A percentile compares a stretch with the other conserved stretches of the same genome.
phyloP scores from a whole-genome alignment of 2,797 vertebrate species.

The Periparus ater region DNA sequence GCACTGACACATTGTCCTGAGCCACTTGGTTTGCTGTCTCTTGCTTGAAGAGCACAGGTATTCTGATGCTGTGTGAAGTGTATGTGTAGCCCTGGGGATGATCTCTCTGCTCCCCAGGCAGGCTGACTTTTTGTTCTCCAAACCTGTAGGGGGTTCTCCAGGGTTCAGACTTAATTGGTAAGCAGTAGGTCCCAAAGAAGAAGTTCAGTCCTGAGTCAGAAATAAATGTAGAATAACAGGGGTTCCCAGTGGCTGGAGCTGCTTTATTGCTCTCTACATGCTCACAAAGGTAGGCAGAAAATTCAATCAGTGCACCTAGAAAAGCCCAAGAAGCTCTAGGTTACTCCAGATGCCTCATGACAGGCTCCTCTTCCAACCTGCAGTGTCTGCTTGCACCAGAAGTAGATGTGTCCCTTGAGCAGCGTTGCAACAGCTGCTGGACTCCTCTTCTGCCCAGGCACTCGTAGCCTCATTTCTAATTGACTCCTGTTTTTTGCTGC shows the following conservation, averaged over 20 bases:
- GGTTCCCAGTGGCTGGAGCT: neutral
- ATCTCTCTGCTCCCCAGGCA: neutral
- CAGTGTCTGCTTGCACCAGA: neutral
- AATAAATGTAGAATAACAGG: neutral
- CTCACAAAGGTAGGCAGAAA: neutral
- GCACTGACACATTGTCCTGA: neutral
- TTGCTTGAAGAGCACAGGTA: neutral
- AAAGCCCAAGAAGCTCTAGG: neutral
- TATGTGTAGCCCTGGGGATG: neutral
- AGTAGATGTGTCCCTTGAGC: neutral
- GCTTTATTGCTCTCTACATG: neutral
- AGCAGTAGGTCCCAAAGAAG: neutral
- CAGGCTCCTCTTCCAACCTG: neutral
- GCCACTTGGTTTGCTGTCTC: neutral
- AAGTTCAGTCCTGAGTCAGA: neutral
- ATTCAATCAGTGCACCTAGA: neutral
- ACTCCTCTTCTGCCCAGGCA: neutral
- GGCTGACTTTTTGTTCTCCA: neutral
- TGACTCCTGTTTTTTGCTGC: neutral
- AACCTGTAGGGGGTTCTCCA: neutral
- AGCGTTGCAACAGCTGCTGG: neutral
- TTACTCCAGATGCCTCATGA: neutral
- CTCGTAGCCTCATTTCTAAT: neutral
- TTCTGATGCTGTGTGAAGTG: neutral
- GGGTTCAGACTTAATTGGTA: neutral